These are phyloP conservation scores for Clunio marinus DNA, from an alignment of 2,888 invertebrate genomes.

Conservation along the genomic window DNA sequence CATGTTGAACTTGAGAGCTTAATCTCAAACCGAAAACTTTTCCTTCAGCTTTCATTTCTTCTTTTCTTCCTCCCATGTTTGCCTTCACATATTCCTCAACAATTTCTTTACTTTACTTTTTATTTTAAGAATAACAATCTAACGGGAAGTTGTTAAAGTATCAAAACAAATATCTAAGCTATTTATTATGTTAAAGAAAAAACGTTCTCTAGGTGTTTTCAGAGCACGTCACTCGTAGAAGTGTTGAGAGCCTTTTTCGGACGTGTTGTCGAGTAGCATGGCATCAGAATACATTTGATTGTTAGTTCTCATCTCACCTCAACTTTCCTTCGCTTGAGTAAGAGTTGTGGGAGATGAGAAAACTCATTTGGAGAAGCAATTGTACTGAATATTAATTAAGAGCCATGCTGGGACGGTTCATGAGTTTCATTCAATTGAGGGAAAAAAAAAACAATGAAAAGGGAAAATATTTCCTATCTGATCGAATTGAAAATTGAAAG, in stretches of 20 bases:
- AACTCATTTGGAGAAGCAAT: conserved; percentile 5
- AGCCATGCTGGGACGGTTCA: neutral
- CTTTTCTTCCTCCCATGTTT: too few relatives aligned
- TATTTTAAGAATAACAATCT: too few relatives aligned
- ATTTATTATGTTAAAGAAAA: neutral
- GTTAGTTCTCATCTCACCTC: too few relatives aligned
- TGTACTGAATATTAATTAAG: conserved; percentile 27
- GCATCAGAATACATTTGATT: too few relatives aligned
- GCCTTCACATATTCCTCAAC: too few relatives aligned
- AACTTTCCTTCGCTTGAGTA: neutral
- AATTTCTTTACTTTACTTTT: neutral
- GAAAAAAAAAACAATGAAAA: too few relatives aligned
- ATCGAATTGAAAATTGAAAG: neutral
- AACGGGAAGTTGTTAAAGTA: neutral
- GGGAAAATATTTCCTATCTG: neutral
- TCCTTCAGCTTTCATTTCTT: too few relatives aligned
- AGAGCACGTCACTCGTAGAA: too few relatives aligned
- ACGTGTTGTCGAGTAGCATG: too few relatives aligned
- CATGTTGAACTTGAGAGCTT: too few relatives aligned
- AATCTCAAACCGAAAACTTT: too few relatives aligned
- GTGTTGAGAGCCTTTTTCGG: too few relatives aligned
- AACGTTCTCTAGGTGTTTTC: neutral
- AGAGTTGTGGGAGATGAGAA: neutral
- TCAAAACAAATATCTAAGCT: neutral
- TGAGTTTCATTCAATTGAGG: conserved; percentile 5